phyloP scores from a whole-genome alignment of 2,888 invertebrate genomes.

The Caenorhabditis imperialis region DNA sequence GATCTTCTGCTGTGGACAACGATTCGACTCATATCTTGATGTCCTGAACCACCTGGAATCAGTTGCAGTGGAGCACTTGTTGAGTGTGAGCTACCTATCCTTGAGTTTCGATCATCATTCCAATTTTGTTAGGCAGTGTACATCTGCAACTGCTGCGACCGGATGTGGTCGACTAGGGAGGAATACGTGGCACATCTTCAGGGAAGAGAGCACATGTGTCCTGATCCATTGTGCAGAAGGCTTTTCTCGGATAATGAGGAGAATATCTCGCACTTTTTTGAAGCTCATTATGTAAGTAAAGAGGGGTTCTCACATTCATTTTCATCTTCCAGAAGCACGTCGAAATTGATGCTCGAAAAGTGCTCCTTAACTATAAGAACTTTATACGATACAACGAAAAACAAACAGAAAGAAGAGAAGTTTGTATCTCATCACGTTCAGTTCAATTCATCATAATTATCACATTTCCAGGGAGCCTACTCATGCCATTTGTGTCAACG shows the following conservation, averaged over 20 bases:
- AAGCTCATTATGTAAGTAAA: slow-evolving; percentile 6
- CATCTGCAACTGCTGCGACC: slow-evolving; percentile 1
- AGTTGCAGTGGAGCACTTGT: neutral
- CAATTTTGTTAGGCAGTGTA: slow-evolving; percentile 3
- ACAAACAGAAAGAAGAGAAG: slow-evolving; percentile 1
- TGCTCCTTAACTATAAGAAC: slow-evolving; percentile 1
- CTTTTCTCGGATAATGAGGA: slow-evolving; percentile 6
- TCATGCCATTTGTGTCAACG: neutral
- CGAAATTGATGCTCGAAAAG: neutral
- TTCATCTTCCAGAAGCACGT: slow-evolving; percentile 12
- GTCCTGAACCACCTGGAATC: neutral
- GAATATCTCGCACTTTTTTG: slow-evolving; percentile 7
- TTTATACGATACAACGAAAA: neutral
- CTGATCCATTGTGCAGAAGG: slow-evolving; percentile 12
- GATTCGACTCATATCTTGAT: neutral
- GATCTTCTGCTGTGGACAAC: slow-evolving; percentile 1
- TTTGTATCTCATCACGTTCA: too few species aligned
- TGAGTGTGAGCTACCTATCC: slow-evolving; percentile 10
- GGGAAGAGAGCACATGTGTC: slow-evolving; percentile 2
- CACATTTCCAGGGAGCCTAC: neutral
- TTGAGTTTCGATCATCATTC: too few species aligned
- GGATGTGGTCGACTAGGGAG: neutral
- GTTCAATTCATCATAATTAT: too few species aligned
- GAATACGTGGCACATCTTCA: slow-evolving; percentile 16
- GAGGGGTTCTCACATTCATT: neutral